Percentiles rank a stretch among this genome's conserved stretches.
These are phyloP conservation scores for Himalopsyche japonica DNA, from an alignment of 2,888 invertebrate species.

Conservation along the genomic window DNA sequence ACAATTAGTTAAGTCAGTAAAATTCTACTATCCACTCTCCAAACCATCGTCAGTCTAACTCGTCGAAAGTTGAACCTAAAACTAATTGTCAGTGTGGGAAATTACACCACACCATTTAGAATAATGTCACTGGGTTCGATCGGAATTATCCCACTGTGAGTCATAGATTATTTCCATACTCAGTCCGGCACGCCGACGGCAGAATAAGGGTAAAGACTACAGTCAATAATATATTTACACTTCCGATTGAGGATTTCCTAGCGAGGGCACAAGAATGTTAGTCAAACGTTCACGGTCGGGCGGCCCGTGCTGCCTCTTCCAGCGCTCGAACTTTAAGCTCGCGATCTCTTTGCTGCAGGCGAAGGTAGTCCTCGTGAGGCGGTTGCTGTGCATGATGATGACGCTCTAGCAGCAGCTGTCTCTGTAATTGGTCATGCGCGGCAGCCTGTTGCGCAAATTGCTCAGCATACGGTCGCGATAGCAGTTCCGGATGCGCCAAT, in stretches of 20 bases:
- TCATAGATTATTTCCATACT: neutral
- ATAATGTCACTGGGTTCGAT: no score
- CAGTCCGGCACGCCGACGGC: neutral
- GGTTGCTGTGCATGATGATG: constrained; percentile 68
- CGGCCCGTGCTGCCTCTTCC: constrained; percentile 80
- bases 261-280: no score
- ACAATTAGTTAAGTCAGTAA: neutral
- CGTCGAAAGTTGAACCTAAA: neutral
- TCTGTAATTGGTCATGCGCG: constrained; percentile 84
- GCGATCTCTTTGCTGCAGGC: constrained; percentile 81
- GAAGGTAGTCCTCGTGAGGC: constrained; percentile 57
- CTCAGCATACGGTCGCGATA: constrained; percentile 81
- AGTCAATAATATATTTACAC: neutral
- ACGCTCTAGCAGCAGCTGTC: constrained; percentile 81
- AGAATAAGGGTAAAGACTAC: neutral
- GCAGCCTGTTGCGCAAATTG: constrained; percentile 78
- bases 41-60: neutral
- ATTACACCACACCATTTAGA: no score
- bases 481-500: constrained; percentile 75
- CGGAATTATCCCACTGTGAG: no score
- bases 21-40: neutral
- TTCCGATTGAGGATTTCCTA: neutral
- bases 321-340: constrained; percentile 84
- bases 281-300: constrained; percentile 48
- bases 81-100: neutral